phyloP scores from a whole-genome alignment of 2,797 vertebrate genomes.

The Tamandua tetradactyla region DNA sequence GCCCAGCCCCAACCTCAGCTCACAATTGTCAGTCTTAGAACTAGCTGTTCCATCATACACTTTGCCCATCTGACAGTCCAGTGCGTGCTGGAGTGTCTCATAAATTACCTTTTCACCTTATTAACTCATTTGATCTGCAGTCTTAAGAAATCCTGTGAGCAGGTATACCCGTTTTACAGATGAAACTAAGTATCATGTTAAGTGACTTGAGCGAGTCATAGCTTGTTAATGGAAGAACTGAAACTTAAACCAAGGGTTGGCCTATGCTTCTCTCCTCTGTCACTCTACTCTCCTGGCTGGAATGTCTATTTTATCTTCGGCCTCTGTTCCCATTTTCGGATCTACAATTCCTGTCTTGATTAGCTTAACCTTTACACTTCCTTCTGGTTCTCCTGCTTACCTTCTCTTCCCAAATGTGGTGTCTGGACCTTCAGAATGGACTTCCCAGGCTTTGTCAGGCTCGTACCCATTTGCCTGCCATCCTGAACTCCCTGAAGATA shows the following conservation, averaged over 20 bases:
- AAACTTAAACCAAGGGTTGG: background rate
- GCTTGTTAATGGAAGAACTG: background rate
- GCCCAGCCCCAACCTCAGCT: background rate
- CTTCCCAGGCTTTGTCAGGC: background rate
- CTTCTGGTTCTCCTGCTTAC: background rate
- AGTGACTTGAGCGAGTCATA: background rate
- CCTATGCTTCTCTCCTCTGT: background rate
- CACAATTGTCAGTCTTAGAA: background rate
- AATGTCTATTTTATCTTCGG: background rate
- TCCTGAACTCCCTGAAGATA: background rate
- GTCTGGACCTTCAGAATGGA: background rate
- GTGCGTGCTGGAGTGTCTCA: background rate
- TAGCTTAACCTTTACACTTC: background rate
- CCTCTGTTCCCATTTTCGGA: background rate
- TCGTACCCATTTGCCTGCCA: background rate
- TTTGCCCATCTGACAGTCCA: accelerated
- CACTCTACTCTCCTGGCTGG: background rate
- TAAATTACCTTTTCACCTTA: accelerated
- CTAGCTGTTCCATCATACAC: accelerated
- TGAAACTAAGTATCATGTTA: background rate
- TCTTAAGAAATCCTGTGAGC: background rate
- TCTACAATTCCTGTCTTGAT: background rate
- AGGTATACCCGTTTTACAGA: background rate
- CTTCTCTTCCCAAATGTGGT: background rate
- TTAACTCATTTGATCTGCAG: background rate